Base-by-base conservation (phyloP, 2,888 invertebrate species). In the Pemphredon lugubris region DNA sequence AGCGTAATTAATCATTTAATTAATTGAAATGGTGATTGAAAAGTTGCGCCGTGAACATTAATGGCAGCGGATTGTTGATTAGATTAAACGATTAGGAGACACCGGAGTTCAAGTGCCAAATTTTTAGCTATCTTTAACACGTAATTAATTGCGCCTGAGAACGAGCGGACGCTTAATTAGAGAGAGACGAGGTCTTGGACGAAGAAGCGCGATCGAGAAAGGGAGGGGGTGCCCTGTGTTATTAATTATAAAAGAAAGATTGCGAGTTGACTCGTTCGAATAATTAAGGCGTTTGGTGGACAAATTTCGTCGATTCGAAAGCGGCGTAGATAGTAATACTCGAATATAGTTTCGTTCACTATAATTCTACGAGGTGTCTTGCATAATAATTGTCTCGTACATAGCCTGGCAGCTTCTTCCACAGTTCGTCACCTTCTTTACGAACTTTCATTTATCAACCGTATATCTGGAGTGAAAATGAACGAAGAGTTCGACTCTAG, bases 51-150 rank as follows among this genome's bases (percentile, higher is more conserved):
- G 26, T 23, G 51, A n/a, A 59, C 50, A 23, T 48, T 68, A 53
- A 50, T 20, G 58, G 58, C 64, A 39, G 34, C 42, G 37, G 32
- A 51, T 26, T 65, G 60, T 74, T 71, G 65, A 77, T 81, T 83
- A 82, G 77, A 75, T 71, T 66, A 70, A 70, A 51, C 66, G 68
- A 77, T 71, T 74, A 74, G 71, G 50, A 53, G 67, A 74, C 40
- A 82, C 69, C 83, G 82, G 59, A 45, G 50, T 84, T 83, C 83
- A 86, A 86, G 86, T 86, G 85, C 86, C 85, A 85, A 85, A 85
- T 83, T 83, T 83, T 75, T 83, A 84, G 83, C 82, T 80, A 81
- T 23, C 54, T 70, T 69, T 67, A 70, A 67, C 44, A 37, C 32
- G 70, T 79, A 75, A 70, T 44, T 55, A 47, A 54, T 30, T 57